Evolutionary conservation across 1,140 invertebrate genomes (phyloP).

Genomic region (Calephelis virginiensis): DNA sequence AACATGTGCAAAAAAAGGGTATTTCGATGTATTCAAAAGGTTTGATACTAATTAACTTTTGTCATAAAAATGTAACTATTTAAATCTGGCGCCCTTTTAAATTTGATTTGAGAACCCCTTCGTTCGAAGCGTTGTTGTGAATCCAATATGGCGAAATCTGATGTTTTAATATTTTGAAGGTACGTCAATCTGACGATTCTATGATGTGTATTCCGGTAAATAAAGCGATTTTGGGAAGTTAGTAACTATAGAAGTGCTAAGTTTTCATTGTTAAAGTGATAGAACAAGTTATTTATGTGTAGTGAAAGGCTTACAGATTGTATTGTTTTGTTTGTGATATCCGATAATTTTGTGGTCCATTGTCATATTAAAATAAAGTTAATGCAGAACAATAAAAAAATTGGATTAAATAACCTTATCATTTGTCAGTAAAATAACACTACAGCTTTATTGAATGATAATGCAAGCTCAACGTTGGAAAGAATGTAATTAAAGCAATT

Average conservation of each 20-base stretch:
- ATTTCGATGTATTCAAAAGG: not conserved
- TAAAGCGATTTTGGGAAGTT: constrained; percentile 57
- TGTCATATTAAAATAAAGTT: constrained; percentile 45
- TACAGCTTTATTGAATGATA: not conserved
- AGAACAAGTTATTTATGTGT: constrained; percentile 41
- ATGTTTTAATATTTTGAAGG: constrained; percentile 79
- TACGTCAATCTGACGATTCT: constrained; percentile 78
- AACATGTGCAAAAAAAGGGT: no score
- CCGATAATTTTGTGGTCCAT: constrained; percentile 66
- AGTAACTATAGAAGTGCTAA: constrained; percentile 37
- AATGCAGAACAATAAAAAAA: not conserved
- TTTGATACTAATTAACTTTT: not conserved
- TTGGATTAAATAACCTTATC: not conserved
- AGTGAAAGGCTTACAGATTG: constrained; percentile 68
- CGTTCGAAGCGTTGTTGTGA: constrained; percentile 78
- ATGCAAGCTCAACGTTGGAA: not conserved
- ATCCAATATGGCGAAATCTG: constrained; percentile 79
- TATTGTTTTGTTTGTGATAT: constrained; percentile 78
- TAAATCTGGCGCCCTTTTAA: constrained; percentile 55
- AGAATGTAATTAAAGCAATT: constrained; percentile 72
- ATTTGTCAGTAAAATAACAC: not conserved
- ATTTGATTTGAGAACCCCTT: constrained; percentile 73
- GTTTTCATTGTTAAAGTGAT: constrained; percentile 40
- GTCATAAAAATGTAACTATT: constrained; percentile 32
- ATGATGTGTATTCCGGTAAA: constrained; percentile 71